These are phyloP conservation scores for Halesus radiatus DNA, from an alignment of 1,140 invertebrate species.

Conservation along the genomic window DNA sequence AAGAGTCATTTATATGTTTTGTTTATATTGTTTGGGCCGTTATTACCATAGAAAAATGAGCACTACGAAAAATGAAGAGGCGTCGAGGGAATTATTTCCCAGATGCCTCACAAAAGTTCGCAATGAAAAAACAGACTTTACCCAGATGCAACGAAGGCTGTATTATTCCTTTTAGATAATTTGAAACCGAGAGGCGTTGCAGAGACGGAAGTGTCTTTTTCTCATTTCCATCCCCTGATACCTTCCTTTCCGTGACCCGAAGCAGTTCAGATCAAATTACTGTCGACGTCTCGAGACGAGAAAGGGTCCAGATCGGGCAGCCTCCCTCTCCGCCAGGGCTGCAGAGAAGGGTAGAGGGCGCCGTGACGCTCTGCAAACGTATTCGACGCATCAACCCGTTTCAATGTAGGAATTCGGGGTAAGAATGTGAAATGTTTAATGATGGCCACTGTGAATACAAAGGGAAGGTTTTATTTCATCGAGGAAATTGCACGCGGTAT, in stretches of 20 bases:
- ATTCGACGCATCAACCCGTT: conserved; percentile 17
- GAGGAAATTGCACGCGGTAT: too few species aligned
- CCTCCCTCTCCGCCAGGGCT: not conserved
- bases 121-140: too few species aligned
- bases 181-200: not conserved
- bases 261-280: conserved; percentile 44
- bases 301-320: not conserved
- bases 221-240: conserved; percentile 21
- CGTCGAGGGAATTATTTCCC: too few species aligned
- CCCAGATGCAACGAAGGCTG: not conserved
- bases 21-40: too few species aligned
- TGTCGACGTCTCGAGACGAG: conserved; percentile 12
- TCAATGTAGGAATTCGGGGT: conserved; percentile 14
- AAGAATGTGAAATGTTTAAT: conserved; percentile 19
- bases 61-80: too few species aligned
- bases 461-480: not conserved
- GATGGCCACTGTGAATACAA: not conserved
- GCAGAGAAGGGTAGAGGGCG: not conserved
- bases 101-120: too few species aligned
- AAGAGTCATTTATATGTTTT: too few species aligned
- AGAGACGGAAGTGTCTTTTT: conserved; percentile 19
- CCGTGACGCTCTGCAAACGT: not conserved
- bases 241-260: conserved; percentile 12
- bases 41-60: too few species aligned
- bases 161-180: conserved; percentile 23